These are phyloP conservation scores for Acanthococcus lagerstroemiae DNA, from an alignment of 2,888 invertebrate genomes.

Conservation along the genomic window DNA sequence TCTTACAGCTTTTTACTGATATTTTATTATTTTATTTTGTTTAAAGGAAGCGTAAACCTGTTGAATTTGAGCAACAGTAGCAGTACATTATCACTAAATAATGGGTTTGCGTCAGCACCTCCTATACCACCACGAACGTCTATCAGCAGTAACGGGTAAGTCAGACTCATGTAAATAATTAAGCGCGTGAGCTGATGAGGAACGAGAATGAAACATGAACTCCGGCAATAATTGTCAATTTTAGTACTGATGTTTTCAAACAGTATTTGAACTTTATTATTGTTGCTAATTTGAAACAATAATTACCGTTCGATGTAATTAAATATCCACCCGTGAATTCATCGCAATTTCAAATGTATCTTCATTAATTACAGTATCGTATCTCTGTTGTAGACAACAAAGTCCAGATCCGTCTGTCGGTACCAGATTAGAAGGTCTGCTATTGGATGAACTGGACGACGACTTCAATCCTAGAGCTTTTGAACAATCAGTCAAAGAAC, in stretches of 20 bases:
- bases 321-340: too few species aligned
- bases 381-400: background rate
- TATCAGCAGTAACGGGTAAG: constrained; percentile 20
- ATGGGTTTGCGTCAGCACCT: constrained; percentile 14
- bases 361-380: too few species aligned
- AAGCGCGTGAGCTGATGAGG: too few species aligned
- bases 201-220: too few species aligned
- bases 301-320: too few species aligned
- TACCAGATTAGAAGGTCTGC: constrained; percentile 63
- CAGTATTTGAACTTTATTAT: too few species aligned
- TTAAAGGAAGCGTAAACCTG: constrained; percentile 19
- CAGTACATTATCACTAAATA: constrained; percentile 25
- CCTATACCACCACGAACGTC: constrained; percentile 24
- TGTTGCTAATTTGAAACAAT: too few species aligned
- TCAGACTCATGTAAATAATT: too few species aligned
- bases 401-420: constrained; percentile 52
- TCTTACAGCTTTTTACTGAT: too few species aligned
- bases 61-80: constrained; percentile 24
- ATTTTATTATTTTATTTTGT: background rate
- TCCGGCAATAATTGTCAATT: too few species aligned
- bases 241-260: too few species aligned
- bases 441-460: constrained; percentile 60
- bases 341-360: too few species aligned
- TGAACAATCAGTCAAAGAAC: constrained; percentile 43
- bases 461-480: constrained; percentile 83